Conservation (phyloP, 92 coral and sea anemone genomes). For the Heteractis magnifica region DNA sequence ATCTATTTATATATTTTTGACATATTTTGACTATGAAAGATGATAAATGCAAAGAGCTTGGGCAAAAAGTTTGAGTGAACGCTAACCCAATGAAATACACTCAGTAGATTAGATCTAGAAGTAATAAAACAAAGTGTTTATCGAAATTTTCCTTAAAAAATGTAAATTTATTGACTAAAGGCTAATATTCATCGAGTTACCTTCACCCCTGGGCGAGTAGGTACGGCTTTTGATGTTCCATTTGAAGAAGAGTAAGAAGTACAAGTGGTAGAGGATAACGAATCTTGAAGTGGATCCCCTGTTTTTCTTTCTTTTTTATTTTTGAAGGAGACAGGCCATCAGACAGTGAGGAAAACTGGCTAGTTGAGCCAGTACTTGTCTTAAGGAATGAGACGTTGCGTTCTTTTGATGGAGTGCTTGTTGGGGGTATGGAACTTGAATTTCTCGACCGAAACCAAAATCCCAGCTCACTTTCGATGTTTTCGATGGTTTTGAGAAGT, state of each 20-base stretch:
- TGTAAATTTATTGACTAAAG: too few relatives aligned
- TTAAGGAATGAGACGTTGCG: background rate
- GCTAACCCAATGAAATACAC: too few relatives aligned
- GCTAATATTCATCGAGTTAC: too few relatives aligned
- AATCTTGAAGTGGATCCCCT: background rate
- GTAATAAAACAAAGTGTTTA: too few relatives aligned
- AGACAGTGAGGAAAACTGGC: background rate
- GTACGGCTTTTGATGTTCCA: background rate
- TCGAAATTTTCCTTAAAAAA: too few relatives aligned
- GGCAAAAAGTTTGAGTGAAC: too few relatives aligned
- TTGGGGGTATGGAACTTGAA: background rate
- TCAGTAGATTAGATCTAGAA: too few relatives aligned
- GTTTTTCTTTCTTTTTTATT: background rate
- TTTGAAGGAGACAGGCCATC: background rate
- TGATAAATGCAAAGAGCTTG: too few relatives aligned
- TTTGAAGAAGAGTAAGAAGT: background rate
- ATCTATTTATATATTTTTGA: too few relatives aligned
- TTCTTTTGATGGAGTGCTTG: background rate
- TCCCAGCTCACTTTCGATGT: background rate
- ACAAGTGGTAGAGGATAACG: background rate
- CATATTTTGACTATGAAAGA: too few relatives aligned
- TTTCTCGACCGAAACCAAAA: background rate
- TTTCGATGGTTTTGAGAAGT: too few relatives aligned
- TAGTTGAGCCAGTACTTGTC: background rate
- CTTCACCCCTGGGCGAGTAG: too few relatives aligned